Evolutionary conservation across 2,888 invertebrate species (phyloP), one percentile per base, ranked within the genome.

Genomic region (Dilophus febrilis): DNA sequence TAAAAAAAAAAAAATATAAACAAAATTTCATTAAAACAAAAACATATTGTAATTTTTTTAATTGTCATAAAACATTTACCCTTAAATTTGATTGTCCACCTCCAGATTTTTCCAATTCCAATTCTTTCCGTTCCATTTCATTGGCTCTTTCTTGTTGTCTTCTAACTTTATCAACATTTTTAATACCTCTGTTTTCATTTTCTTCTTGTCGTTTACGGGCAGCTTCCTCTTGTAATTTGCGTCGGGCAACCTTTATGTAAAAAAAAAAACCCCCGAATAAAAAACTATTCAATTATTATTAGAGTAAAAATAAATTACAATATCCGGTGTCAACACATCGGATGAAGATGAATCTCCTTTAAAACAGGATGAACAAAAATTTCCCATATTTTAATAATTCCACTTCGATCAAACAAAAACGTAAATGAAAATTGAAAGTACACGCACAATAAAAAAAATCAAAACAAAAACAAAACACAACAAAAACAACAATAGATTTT

Each of bases 201-300:
- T 77, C 71, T 2, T 63, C 61, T 1, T 68, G 65, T 2, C 80
- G 66, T 35, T 64, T 66, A 54, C 80, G 78, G 0, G 79, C 80
- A 2, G 80, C 80, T 48, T 77, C 77, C 6, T 69, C 64, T 49
- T 72, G 73, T 51, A 75, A 74, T 14, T 66, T 66, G 26, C 79
- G 66, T 37, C 77, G 67, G 8, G 70, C 71, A 54, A 77, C 77
- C 77, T 78, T 45, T 10, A 45, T 45, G 3, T 3, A 18, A 35
- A 7, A 2, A 4, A 22, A 19, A 35, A 35, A 22, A 13, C 3
- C 3, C 19, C 19, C 22, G n/a, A 35, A 35, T 22, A 13, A 17
- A 33, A 11, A 12, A 10, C 3, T 31, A 16, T 4, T 29, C 4
- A n/a, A n/a, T n/a, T n/a, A n/a, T n/a, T n/a, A n/a, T n/a, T n/a